phyloP scores from a whole-genome alignment of 2,888 invertebrate genomes.

The Epistrophella euchroma region DNA sequence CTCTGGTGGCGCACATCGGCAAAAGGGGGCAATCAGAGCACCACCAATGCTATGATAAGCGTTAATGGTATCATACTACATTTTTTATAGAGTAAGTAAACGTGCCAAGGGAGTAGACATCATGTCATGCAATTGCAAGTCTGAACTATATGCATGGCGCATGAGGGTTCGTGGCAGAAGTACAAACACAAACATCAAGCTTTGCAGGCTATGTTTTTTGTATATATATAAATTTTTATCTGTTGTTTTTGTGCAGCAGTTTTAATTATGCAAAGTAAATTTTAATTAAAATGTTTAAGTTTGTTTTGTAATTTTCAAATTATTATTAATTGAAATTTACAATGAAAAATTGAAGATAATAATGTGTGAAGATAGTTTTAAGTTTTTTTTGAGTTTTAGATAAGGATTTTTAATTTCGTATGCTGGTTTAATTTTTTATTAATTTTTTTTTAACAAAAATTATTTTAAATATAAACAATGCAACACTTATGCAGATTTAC shows the following conservation, averaged over 20 bases:
- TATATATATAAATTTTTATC: neutral
- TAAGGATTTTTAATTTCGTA: too few relatives aligned
- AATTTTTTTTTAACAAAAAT: too few relatives aligned
- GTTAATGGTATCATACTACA: constrained; percentile 51
- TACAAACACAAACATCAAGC: constrained; percentile 1
- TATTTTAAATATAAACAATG: too few relatives aligned
- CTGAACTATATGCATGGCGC: constrained; percentile 6
- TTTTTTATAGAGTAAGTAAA: neutral
- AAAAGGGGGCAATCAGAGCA: constrained; percentile 29
- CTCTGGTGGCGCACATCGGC: constrained; percentile 15
- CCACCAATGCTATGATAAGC: constrained; percentile 43
- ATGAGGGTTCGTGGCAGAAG: neutral
- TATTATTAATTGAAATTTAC: constrained; percentile 2
- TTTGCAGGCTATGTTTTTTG: neutral
- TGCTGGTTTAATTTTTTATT: too few relatives aligned
- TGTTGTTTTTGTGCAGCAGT: constrained; percentile 2
- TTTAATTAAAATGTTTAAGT: constrained; percentile 26
- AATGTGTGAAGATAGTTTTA: neutral
- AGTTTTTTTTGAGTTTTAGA: too few relatives aligned
- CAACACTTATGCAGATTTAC: too few relatives aligned
- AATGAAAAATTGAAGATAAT: neutral
- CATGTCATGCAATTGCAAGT: constrained; percentile 31
- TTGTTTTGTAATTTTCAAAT: constrained; percentile 22
- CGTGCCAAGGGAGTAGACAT: constrained; percentile 22
- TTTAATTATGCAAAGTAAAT: constrained; percentile 30